Percentiles rank a stretch among this genome's conserved stretches.
phyloP scores from a whole-genome alignment of 30 jellyfish, hydroid and myxozoan genomes.

The Catostylus mosaicus region DNA sequence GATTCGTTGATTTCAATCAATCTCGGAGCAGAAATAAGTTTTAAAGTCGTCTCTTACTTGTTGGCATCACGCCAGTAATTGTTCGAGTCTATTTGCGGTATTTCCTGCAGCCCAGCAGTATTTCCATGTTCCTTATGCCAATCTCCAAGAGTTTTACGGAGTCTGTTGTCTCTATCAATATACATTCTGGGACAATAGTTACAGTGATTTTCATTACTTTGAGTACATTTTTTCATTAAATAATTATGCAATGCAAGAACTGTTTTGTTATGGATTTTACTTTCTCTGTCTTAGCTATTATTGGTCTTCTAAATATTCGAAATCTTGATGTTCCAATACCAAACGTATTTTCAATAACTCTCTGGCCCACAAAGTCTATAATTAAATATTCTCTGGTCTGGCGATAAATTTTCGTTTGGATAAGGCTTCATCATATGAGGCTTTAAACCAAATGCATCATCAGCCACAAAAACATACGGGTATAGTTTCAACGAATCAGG shows the following conservation, averaged over 20 bases:
- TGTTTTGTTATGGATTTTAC: constrained; percentile 65
- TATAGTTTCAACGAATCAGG: constrained; percentile 38
- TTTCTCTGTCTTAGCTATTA: constrained; percentile 46
- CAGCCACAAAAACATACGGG: constrained; percentile 70
- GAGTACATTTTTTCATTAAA: constrained; percentile 30
- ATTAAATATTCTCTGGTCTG: constrained; percentile 46
- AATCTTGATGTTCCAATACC: constrained; percentile 71
- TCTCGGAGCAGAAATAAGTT: constrained; percentile 23
- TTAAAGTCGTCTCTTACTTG: constrained; percentile 36
- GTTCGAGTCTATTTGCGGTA: constrained; percentile 21
- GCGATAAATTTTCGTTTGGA: constrained; percentile 44
- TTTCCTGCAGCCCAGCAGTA: constrained; percentile 20
- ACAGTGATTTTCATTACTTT: constrained; percentile 13
- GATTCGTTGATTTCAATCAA: neutral
- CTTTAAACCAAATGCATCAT: constrained; percentile 68
- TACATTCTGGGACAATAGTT: constrained; percentile 23
- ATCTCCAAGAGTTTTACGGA: constrained; percentile 41
- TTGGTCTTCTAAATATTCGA: constrained; percentile 68
- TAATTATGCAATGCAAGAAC: constrained; percentile 72
- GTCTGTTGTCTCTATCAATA: constrained; percentile 24
- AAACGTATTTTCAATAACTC: constrained; percentile 75
- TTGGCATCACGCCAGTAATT: constrained; percentile 33
- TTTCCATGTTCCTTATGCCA: constrained; percentile 51
- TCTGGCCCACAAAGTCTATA: constrained; percentile 56
- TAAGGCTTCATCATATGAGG: constrained; percentile 66